Percentiles rank a stretch among this genome's conserved stretches.
phyloP scores from a whole-genome alignment of 2,888 invertebrate genomes.

The Bunonema sp. region DNA sequence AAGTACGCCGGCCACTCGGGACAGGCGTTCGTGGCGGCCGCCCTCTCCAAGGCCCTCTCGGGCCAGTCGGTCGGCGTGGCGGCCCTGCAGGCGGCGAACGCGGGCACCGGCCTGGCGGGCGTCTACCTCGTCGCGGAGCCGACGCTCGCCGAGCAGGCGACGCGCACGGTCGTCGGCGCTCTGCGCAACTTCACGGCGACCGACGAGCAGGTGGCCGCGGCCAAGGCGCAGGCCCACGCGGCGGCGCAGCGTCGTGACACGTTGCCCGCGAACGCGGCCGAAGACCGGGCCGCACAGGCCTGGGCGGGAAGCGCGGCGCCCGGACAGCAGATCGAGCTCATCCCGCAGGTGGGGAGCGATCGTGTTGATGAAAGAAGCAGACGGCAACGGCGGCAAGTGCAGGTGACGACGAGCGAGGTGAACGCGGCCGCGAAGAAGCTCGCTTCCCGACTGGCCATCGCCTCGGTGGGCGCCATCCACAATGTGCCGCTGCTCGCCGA shows the following conservation, averaged over 20 bases:
- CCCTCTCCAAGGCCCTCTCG: not conserved
- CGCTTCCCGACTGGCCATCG: constrained; percentile 12
- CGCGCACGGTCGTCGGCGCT: constrained; percentile 16
- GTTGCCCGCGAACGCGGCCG: no score
- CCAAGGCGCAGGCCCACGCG: no score
- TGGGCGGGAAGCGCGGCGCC: no score
- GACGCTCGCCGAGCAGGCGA: constrained; percentile 7
- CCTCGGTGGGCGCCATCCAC: constrained; percentile 15
- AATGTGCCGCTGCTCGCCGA: no score
- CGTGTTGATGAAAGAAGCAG: no score
- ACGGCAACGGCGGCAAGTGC: no score
- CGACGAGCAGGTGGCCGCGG: no score
- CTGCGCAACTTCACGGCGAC: constrained; percentile 19
- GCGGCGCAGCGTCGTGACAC: no score
- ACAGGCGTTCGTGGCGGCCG: constrained; percentile 1
- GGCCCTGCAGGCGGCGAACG: not conserved
- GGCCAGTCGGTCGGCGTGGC: constrained; percentile 1
- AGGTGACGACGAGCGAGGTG: constrained; percentile 12
- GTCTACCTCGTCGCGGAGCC: constrained; percentile 28
- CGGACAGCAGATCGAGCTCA: no score
- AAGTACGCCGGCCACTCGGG: constrained; percentile 4
- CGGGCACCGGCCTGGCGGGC: constrained; percentile 25
- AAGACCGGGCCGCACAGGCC: no score
- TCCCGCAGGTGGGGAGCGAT: no score
- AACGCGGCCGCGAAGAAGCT: constrained; percentile 17